A percentile compares a stretch with the other conserved stretches of the same genome.
phyloP scores from a whole-genome alignment of 1,140 invertebrate species.

The Coenobita brevimanus region DNA sequence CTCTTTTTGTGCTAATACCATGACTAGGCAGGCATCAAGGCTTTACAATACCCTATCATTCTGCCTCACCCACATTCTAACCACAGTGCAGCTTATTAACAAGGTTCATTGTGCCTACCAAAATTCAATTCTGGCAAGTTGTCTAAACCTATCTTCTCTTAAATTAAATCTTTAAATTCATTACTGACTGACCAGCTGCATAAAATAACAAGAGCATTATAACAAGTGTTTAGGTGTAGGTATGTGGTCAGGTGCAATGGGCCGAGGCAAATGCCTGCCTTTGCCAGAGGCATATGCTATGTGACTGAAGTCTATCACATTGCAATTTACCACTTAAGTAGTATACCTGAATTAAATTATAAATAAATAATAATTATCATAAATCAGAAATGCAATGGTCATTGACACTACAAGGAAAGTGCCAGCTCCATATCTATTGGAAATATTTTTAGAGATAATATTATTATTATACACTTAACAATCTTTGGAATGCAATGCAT shows the following conservation, averaged over 20 bases:
- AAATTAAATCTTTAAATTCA: slow-evolving; percentile 25
- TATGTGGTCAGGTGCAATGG: slow-evolving; percentile 31
- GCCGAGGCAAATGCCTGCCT: slow-evolving; percentile 42
- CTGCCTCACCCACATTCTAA: slow-evolving; percentile 35
- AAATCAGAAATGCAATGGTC: slow-evolving; percentile 66
- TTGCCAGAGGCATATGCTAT: slow-evolving; percentile 50
- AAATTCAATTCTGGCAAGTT: slow-evolving; percentile 47
- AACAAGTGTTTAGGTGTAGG: slow-evolving; percentile 52
- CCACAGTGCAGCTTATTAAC: slow-evolving; percentile 36
- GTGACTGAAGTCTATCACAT: slow-evolving; percentile 43
- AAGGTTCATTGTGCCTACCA: slow-evolving; percentile 31
- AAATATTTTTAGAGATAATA: slow-evolving; percentile 60
- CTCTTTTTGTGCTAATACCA: slow-evolving; percentile 59
- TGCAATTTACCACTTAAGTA: slow-evolving; percentile 66
- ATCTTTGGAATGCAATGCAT: slow-evolving; percentile 68
- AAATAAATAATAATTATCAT: slow-evolving; percentile 65
- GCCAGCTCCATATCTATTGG: slow-evolving; percentile 58
- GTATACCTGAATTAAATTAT: slow-evolving; percentile 67
- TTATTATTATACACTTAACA: slow-evolving; percentile 64
- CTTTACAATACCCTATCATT: not conserved
- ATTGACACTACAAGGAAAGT: slow-evolving; percentile 53
- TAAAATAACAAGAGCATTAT: slow-evolving; percentile 61
- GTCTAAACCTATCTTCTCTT: not conserved
- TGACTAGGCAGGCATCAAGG: slow-evolving; percentile 31
- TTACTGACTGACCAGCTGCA: slow-evolving; percentile 45